Percentiles rank a stretch among this genome's conserved stretches.
These are phyloP conservation scores for Patagioenas fasciata DNA, from an alignment of 2,113 vertebrate species.

Conservation along the genomic window DNA sequence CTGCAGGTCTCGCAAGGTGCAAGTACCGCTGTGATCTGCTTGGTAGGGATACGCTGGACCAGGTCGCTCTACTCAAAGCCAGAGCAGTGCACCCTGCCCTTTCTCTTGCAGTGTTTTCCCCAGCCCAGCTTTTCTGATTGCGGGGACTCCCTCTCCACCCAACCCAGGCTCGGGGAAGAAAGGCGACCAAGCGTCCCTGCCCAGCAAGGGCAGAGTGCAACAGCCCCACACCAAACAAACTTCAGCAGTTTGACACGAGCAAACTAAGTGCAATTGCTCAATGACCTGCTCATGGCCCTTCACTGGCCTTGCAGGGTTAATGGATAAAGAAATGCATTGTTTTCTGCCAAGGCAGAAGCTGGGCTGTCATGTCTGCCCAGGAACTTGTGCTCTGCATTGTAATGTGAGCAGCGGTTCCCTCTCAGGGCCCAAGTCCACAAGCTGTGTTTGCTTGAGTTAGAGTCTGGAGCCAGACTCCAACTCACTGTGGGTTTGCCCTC, in stretches of 20 bases:
- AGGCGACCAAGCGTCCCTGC: rapidly evolving
- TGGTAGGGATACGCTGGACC: not conserved
- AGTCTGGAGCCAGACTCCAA: not conserved
- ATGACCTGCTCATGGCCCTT: not conserved
- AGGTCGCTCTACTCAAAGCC: not conserved
- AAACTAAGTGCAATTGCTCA: not conserved
- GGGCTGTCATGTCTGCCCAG: not conserved
- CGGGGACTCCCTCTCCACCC: not conserved
- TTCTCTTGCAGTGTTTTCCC: not conserved
- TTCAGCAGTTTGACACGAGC: not conserved
- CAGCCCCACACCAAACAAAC: not conserved
- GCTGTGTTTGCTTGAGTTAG: not conserved
- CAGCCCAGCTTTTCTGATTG: not conserved
- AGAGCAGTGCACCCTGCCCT: not conserved
- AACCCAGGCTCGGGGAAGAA: not conserved
- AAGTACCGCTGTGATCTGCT: rapidly evolving
- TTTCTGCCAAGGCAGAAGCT: not conserved
- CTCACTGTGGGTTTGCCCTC: not conserved
- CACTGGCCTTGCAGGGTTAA: slow-evolving; percentile 25
- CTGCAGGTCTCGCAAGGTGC: not conserved
- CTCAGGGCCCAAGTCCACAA: not conserved
- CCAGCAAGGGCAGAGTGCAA: rapidly evolving
- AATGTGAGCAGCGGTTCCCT: no score
- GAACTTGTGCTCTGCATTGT: not conserved
- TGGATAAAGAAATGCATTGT: slow-evolving; percentile 30